Evolutionary conservation across 2,113 vertebrate genomes (phyloP), one percentile per base, ranked within the genome.

Genomic region (Mormyrus lacerda): DNA sequence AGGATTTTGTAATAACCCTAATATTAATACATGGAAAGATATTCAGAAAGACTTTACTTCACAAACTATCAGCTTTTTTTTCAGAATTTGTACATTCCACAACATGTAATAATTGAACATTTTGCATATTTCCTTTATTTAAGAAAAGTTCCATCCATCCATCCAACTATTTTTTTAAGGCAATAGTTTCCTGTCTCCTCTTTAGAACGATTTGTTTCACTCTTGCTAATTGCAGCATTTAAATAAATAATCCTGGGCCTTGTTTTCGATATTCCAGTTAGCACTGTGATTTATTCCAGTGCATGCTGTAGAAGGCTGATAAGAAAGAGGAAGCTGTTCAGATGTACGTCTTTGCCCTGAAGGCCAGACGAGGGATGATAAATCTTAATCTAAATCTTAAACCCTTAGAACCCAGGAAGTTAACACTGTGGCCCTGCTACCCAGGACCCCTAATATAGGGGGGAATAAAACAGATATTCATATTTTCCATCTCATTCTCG

Each of bases 401-500:
- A 11, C 42, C 58, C 42, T 48, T 42, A 69, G 42, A 55, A 65
- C 9, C 48, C 35, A 11, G 45, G 31, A 42, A 24, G 19, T 61
- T 42, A 39, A 73, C 15, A 35, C 51, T 19, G 61, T 17, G 42
- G 35, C 2, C 8, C 39, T 50, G 35, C 21, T 88, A 7, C 55
- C 13, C 21, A 69, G 87, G 61, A 88, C 45, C 11, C 35, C 19
- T 10, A 84, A 35, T 88, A 82, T 39, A 6, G n/a, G 31, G 17
- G 35, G 24, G 53, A 51, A 55, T 79, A 21, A 27, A 13, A 87
- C 44, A 73, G 9, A 24, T 45, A 89, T 53, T 48, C 19, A 2
- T 27, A 27, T 79, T 24, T 58, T 89, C 48, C 53, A 21, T 87
- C 48, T 89, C 88, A 92, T 91, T 65, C 47, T 86, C 87, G 45